phyloP scores from a whole-genome alignment of 2,797 vertebrate species.

The Cheracebus regulus region DNA sequence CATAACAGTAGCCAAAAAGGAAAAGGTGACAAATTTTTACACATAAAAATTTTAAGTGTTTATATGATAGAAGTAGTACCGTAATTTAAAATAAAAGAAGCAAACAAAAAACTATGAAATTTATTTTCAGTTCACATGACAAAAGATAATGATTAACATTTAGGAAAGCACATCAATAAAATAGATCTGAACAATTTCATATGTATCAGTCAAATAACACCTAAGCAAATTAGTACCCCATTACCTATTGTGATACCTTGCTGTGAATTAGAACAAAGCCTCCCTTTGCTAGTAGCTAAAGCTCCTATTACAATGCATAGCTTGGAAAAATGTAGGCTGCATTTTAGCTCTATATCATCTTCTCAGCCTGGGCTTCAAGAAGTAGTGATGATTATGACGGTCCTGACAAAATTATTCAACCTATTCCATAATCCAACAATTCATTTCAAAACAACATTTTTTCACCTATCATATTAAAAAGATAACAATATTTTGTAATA shows the following conservation, averaged over 20 bases:
- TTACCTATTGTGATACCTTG: neutral
- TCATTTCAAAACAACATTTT: neutral
- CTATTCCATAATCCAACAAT: neutral
- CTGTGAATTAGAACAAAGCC: neutral
- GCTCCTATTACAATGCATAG: rapidly evolving
- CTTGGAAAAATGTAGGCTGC: neutral
- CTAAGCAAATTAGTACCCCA: neutral
- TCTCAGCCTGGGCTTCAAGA: rapidly evolving
- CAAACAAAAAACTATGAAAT: neutral
- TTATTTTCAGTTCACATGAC: neutral
- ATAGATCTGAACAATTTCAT: neutral
- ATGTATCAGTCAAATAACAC: neutral
- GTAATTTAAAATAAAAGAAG: neutral
- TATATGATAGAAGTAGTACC: neutral
- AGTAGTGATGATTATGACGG: neutral
- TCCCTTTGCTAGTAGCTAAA: neutral
- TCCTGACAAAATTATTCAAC: neutral
- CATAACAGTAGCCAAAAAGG: neutral
- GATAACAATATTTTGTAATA: neutral
- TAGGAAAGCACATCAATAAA: neutral
- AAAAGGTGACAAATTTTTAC: neutral
- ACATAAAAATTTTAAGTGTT: neutral
- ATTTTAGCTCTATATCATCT: neutral
- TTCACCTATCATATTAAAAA: neutral
- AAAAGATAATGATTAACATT: neutral